Evolutionary conservation across 2,797 vertebrate species (phyloP).

Genomic region (Phoeniculus purpureus): DNA sequence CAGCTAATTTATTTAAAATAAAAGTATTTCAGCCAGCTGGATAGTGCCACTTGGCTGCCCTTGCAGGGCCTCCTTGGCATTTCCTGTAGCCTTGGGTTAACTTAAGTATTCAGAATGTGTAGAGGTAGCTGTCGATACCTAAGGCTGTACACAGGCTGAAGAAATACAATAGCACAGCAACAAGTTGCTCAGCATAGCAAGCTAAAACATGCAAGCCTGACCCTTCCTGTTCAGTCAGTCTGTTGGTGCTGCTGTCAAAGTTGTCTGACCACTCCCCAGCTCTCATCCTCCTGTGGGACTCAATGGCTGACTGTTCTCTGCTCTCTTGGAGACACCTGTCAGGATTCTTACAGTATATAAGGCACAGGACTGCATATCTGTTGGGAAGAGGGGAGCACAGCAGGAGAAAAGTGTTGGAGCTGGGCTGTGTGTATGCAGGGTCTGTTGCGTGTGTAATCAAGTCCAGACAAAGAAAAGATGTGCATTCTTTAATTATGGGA

Average conservation of each 20-base stretch:
- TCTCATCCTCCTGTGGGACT: not conserved
- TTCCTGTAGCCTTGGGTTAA: not conserved
- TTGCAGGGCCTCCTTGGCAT: slow-evolving; percentile 27
- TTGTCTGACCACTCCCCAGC: not conserved
- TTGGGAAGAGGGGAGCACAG: too few species aligned
- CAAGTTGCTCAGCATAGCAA: not conserved
- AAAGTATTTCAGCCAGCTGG: slow-evolving; percentile 10
- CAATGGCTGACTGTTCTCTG: not conserved
- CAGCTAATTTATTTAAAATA: slow-evolving; percentile 36
- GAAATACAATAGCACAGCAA: not conserved
- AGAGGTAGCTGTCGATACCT: not conserved
- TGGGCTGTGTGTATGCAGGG: not conserved
- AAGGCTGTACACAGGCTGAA: not conserved
- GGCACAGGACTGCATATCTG: too few species aligned
- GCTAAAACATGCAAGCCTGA: not conserved
- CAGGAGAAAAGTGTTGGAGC: too few species aligned
- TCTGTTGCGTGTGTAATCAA: not conserved
- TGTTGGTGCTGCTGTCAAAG: not conserved
- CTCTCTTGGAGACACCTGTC: too few species aligned
- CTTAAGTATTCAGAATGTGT: not conserved
- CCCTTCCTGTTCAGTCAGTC: not conserved
- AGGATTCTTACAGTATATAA: too few species aligned
- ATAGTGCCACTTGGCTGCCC: slow-evolving; percentile 21
- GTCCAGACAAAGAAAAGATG: not conserved
- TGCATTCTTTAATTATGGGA: not conserved